Evolutionary conservation across 1,140 invertebrate genomes (phyloP).

Genomic region (Drosophila asahinai): DNA sequence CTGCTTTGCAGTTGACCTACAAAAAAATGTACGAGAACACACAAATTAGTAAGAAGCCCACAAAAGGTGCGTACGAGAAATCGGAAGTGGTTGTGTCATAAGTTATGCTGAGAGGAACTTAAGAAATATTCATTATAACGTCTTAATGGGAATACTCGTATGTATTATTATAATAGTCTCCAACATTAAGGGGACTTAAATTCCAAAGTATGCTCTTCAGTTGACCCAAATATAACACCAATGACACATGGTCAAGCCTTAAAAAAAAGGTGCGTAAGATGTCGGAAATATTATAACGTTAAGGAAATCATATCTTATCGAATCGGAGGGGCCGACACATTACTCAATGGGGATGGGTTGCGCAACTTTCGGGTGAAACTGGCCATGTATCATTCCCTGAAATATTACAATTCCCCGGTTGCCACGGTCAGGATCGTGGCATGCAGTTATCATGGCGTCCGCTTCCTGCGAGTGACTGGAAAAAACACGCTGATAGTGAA

Average conservation of each 20-base stretch:
- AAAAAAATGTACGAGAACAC: conserved; percentile 18
- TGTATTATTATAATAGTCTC: no score
- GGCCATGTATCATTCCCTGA: not conserved
- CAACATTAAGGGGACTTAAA: no score
- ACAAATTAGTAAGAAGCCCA: not conserved
- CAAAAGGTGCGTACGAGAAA: conserved; percentile 10
- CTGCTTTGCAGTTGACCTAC: conserved; percentile 35
- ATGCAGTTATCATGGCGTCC: not conserved
- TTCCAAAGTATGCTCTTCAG: not conserved
- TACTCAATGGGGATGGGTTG: conserved; percentile 23
- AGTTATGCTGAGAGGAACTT: not conserved
- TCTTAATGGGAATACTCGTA: no score
- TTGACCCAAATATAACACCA: conserved; percentile 29
- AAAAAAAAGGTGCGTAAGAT: conserved; percentile 11
- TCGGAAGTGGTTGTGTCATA: not conserved
- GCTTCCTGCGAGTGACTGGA: conserved; percentile 17
- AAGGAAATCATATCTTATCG: conserved; percentile 25
- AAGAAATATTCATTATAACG: not conserved
- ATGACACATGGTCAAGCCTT: conserved; percentile 23
- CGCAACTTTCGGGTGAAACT: conserved; percentile 8
- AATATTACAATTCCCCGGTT: not conserved
- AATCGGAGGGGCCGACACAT: not conserved
- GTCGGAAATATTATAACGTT: not conserved
- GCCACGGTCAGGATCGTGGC: conserved; percentile 23
- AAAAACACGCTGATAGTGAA: conserved; percentile 3